Conservation (phyloP, 2,797 vertebrate genomes). For the Hylomyscus alleni region DNA sequence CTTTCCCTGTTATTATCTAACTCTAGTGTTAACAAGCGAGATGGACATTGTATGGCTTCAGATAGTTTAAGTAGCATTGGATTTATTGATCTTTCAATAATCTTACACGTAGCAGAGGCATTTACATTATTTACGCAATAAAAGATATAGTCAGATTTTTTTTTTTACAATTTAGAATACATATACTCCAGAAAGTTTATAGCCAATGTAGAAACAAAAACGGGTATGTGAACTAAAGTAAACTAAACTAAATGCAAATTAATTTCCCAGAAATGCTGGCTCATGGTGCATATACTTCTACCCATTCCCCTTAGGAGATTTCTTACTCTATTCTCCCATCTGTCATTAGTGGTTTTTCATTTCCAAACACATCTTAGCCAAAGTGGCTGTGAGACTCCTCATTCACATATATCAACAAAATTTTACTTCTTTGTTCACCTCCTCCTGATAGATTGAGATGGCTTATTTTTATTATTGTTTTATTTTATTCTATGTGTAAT, state of each 20-base stretch:
- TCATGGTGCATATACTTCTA: not conserved
- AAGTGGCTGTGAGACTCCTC: not conserved
- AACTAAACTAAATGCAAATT: not conserved
- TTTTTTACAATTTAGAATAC: not conserved
- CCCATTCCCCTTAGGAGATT: not conserved
- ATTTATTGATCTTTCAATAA: constrained; percentile 40
- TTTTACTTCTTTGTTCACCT: not conserved
- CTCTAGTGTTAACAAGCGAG: not conserved
- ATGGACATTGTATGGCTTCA: not conserved
- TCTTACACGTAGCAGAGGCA: not conserved
- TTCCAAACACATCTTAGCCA: not conserved
- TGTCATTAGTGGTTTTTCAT: not conserved
- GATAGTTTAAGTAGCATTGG: not conserved
- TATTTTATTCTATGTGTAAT: not conserved
- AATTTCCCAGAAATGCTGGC: not conserved
- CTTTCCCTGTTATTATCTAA: not conserved
- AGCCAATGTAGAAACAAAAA: not conserved
- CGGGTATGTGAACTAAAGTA: not conserved
- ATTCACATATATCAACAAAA: not conserved
- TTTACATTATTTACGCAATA: constrained; percentile 23
- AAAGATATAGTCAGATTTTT: not conserved
- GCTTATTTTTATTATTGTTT: not conserved
- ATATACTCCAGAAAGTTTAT: not conserved
- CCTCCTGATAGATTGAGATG: not conserved
- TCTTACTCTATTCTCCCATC: not conserved